These are phyloP conservation scores for Diloba caeruleocephala DNA, from an alignment of 2,888 invertebrate species.

Conservation along the genomic window DNA sequence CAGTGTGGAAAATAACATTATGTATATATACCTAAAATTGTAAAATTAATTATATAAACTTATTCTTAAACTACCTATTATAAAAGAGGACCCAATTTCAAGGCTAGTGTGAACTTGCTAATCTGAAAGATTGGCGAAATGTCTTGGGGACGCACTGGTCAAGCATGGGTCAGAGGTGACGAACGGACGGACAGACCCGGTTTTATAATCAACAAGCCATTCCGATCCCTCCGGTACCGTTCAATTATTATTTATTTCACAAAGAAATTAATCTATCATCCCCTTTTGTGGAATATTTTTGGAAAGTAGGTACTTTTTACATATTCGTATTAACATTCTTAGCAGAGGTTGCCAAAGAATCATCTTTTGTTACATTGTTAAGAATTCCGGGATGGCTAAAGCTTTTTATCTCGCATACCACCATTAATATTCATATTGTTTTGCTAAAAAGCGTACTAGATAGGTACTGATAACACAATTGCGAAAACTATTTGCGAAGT, in stretches of 20 bases:
- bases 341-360: constrained; percentile 33
- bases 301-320: constrained; percentile 29
- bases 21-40: neutral
- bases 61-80: neutral
- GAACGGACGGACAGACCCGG: constrained; percentile 81
- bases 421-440: constrained; percentile 48
- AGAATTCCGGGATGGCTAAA: constrained; percentile 33
- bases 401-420: constrained; percentile 54
- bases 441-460: constrained; percentile 16
- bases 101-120: constrained; percentile 69
- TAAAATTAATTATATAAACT: no score
- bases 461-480: constrained; percentile 32
- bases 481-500: constrained; percentile 28
- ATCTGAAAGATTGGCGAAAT: constrained; percentile 69
- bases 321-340: constrained; percentile 39
- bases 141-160: constrained; percentile 70
- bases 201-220: constrained; percentile 61
- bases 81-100: constrained; percentile 50
- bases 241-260: constrained; percentile 44
- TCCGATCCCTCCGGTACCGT: constrained; percentile 50
- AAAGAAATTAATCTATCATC: constrained; percentile 38
- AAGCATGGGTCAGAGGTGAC: constrained; percentile 86
- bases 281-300: constrained; percentile 43
- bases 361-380: constrained; percentile 41
- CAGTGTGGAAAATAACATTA: constrained; percentile 24